Evolutionary conservation across 2,888 invertebrate genomes (phyloP).

Genomic region (Steinernema carpocapsae): DNA sequence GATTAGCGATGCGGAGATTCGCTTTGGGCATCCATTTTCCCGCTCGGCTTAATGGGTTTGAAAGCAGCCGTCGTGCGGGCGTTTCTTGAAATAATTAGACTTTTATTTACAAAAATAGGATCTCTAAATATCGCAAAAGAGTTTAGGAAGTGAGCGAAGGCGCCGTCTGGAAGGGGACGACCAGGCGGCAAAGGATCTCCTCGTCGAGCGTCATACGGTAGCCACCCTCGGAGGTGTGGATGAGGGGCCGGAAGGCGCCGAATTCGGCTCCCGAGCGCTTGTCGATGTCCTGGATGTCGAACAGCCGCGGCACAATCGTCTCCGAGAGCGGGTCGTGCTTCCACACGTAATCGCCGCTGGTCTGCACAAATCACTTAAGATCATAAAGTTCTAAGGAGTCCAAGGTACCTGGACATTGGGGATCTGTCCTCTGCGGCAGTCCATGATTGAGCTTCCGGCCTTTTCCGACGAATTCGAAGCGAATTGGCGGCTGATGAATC

Average conservation of each 20-base stretch:
- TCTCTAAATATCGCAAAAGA: background rate
- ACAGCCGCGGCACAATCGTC: constrained; percentile 31
- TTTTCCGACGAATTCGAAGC: constrained; percentile 54
- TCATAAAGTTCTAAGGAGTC: background rate
- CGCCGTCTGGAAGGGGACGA: constrained; percentile 58
- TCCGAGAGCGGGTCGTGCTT: constrained; percentile 17
- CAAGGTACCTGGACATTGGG: constrained; percentile 11
- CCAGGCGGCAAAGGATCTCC: constrained; percentile 55
- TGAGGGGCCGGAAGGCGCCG: constrained; percentile 60
- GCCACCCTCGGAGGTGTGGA: constrained; percentile 55
- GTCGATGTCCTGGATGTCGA: constrained; percentile 43
- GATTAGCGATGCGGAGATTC: no score
- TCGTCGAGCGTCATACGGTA: constrained; percentile 56
- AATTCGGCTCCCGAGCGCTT: constrained; percentile 47
- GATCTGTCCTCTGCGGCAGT: constrained; percentile 44
- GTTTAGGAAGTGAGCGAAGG: constrained; percentile 17
- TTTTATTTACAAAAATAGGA: constrained; percentile 26
- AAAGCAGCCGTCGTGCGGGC: background rate
- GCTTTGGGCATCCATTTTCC: no score
- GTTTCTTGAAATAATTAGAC: constrained; percentile 11
- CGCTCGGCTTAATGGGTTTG: no score
- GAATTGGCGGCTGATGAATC: constrained; percentile 61
- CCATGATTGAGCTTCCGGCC: constrained; percentile 61
- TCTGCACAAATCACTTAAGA: background rate
- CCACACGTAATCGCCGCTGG: constrained; percentile 9